Percentiles rank a stretch among this genome's conserved stretches.
Evolutionary conservation across 2,888 invertebrate species (phyloP).

Genomic region (Patella pellucida): DNA sequence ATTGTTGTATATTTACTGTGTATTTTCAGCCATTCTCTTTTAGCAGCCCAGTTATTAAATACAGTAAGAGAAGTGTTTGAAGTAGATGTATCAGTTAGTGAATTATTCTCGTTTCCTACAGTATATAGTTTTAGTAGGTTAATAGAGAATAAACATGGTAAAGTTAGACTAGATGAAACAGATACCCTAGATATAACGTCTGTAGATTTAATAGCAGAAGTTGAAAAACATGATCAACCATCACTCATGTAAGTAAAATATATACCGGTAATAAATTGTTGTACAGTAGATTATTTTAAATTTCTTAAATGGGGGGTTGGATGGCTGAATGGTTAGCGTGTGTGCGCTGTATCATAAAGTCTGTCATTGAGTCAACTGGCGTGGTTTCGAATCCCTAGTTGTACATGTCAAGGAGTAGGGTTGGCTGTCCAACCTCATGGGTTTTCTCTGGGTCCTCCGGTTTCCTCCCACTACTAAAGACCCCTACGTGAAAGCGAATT

Average conservation of each 20-base stretch:
- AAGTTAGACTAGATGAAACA: constrained; percentile 26
- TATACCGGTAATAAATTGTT: constrained; percentile 13
- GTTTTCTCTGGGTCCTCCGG: too few species aligned
- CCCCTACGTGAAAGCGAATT: too few species aligned
- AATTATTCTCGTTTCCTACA: constrained; percentile 69
- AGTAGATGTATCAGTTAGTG: constrained; percentile 63
- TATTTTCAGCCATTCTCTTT: constrained; percentile 68
- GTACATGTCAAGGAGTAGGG: too few species aligned
- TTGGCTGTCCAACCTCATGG: too few species aligned
- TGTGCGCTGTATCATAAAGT: too few species aligned
- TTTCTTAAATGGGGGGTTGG: too few species aligned
- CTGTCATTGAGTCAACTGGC: too few species aligned
- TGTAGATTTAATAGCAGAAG: constrained; percentile 66
- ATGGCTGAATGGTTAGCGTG: too few species aligned
- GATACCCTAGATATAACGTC: constrained; percentile 15
- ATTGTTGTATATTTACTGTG: too few species aligned
- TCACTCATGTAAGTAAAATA: constrained; percentile 53
- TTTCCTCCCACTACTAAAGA: too few species aligned
- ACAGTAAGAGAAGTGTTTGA: constrained; percentile 59
- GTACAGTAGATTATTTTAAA: too few species aligned
- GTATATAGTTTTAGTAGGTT: constrained; percentile 63
- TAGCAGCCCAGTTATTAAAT: constrained; percentile 69
- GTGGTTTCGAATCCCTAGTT: too few species aligned
- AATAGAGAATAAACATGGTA: constrained; percentile 56
- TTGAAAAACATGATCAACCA: constrained; percentile 66